Evolutionary conservation across 2,113 vertebrate genomes (phyloP).

Genomic region (Rhinolophus ferrumequinum): DNA sequence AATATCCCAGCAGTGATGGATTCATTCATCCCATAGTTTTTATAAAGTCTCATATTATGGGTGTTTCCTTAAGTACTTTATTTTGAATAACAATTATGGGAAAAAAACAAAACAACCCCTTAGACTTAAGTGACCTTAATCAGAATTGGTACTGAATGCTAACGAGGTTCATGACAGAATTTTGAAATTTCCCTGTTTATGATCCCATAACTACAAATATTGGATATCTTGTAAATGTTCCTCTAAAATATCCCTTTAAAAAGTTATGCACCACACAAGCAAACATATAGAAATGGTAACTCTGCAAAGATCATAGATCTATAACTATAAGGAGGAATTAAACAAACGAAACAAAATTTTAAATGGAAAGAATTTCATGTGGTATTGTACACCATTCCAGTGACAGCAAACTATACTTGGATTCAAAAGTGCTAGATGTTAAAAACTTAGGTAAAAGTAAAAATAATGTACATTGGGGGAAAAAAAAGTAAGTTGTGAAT

Average conservation of each 20-base stretch:
- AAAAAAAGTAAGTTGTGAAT: neutral
- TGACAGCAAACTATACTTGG: neutral
- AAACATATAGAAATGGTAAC: neutral
- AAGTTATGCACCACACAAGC: neutral
- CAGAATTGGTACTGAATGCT: neutral
- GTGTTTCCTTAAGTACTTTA: neutral
- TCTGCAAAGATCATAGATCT: neutral
- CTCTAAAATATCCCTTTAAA: neutral
- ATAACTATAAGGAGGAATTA: neutral
- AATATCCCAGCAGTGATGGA: neutral
- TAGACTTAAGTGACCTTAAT: neutral
- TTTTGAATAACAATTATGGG: neutral
- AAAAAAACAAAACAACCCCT: neutral
- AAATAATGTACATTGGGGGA: neutral
- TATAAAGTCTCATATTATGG: neutral
- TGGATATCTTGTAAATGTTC: neutral
- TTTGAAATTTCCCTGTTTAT: neutral
- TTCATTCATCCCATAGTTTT: neutral
- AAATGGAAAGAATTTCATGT: neutral
- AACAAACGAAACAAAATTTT: neutral
- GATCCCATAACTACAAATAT: neutral
- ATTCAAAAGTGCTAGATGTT: neutral
- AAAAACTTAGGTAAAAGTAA: neutral
- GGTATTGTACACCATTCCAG: neutral
- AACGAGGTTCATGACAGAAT: neutral